Base-by-base conservation (phyloP, 2,797 vertebrate genomes). In the Anolis apletophallus region DNA sequence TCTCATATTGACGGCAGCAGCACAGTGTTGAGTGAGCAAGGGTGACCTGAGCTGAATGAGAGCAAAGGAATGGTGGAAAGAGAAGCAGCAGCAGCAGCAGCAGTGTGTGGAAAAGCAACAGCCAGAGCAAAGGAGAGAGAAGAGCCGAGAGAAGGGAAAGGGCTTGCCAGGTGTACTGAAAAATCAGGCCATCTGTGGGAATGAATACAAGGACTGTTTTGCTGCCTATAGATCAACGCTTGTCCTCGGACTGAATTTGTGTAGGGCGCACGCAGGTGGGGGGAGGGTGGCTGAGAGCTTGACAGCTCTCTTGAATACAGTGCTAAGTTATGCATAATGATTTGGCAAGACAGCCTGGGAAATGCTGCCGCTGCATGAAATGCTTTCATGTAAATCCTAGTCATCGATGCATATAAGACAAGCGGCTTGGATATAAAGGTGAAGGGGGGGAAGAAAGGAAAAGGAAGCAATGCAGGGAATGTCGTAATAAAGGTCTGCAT, bases 1-100 rank as follows among this genome's bases (percentile, higher is more conserved):
- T 97, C 97, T 96, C 96, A 92, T 96, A 93, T 97, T 95, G 95
- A 91, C 95, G 95, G 91, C 95, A 91, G 96, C 92, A 88, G 94
- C 90, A 96, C 94, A 93, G 93, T 93, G 92, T 92, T 71, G 95
- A 92, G 64, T 8, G 83, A 78, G 64, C 29, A 91, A 94, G 93
- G 89, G 94, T 4, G 84, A 92, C 93, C 94, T 46, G 94, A 91
- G 50, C 94, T 91, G 95, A 95, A 92, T 93, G 94, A 92, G 88
- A 92, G 76, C 87, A 89, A 90, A 94, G 94, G 93, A 91, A 93
- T 78, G 88, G 94, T 86, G 75, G 87, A 84, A 84, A 90, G 93
- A 89, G 88, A 87, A 88, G 91, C 85, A 84, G 72, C 10, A 88
- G 93, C 87, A 82, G 34, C 86, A 89, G 79, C 67, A 75, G 40